Conservation (phyloP, 2,888 invertebrate species). For the Tethea ocularis region DNA sequence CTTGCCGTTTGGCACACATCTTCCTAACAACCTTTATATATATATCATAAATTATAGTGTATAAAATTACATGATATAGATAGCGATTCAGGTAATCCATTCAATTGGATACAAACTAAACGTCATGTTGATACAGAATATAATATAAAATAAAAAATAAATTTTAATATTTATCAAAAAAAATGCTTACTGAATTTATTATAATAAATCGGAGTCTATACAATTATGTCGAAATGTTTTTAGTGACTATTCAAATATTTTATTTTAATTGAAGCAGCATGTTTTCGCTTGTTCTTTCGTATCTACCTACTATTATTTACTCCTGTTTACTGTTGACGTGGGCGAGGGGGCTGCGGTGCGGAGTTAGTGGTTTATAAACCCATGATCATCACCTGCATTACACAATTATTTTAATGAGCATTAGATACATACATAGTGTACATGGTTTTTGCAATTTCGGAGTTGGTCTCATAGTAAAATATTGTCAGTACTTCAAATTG, state of each 20-base stretch:
- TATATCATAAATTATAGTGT: too few species aligned
- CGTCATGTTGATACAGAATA: too few species aligned
- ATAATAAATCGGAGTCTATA: not conserved
- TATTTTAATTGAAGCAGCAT: conserved; percentile 70
- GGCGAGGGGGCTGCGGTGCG: conserved; percentile 55
- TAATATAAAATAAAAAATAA: too few species aligned
- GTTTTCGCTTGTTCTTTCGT: conserved; percentile 64
- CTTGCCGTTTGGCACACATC: too few species aligned
- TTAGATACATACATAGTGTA: not conserved
- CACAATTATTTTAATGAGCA: not conserved
- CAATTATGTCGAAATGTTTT: not conserved
- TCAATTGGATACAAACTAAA: too few species aligned
- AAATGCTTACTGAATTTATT: too few species aligned
- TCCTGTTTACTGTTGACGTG: conserved; percentile 60
- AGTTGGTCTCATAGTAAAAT: not conserved
- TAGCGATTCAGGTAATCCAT: too few species aligned
- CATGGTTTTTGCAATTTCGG: not conserved
- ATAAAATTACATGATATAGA: too few species aligned
- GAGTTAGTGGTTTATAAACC: conserved; percentile 13
- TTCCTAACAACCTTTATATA: too few species aligned
- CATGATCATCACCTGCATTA: not conserved
- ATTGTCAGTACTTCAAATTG: not conserved
- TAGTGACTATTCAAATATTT: conserved; percentile 23
- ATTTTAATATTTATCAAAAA: too few species aligned
- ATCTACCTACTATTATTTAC: conserved; percentile 59